phyloP scores from a whole-genome alignment of 2,797 vertebrate genomes.

The Atherinosoma microstoma region DNA sequence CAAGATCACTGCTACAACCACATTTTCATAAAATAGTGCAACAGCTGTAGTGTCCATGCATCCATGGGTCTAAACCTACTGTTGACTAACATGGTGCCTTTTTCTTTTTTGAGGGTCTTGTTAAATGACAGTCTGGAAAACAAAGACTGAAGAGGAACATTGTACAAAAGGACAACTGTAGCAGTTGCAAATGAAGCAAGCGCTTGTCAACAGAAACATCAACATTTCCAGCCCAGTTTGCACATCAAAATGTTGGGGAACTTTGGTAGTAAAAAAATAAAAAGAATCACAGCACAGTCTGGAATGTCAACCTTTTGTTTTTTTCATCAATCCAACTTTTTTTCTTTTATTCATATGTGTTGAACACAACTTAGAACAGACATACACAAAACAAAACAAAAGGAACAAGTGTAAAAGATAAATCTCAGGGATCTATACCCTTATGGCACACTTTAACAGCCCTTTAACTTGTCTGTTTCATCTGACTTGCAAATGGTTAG shows the following conservation, averaged over 20 bases:
- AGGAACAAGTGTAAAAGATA: background rate
- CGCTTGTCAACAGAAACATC: slow-evolving; percentile 7
- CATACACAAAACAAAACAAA: background rate
- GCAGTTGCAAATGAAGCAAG: background rate
- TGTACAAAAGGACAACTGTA: background rate
- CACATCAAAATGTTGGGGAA: background rate
- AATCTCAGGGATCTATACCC: background rate
- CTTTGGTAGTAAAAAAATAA: background rate
- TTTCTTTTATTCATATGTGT: background rate
- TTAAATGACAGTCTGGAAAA: slow-evolving; percentile 22
- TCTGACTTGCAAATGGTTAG: background rate
- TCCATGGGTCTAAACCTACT: slow-evolving; percentile 28
- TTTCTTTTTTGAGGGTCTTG: slow-evolving; percentile 16
- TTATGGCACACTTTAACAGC: background rate
- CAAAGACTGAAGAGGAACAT: background rate
- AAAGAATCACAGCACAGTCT: background rate
- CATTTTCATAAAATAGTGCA: slow-evolving; percentile 25
- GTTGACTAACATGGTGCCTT: slow-evolving; percentile 18
- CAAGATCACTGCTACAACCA: slow-evolving; percentile 29
- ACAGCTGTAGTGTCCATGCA: slow-evolving; percentile 18
- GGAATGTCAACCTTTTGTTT: background rate
- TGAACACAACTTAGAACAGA: background rate
- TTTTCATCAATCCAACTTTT: background rate
- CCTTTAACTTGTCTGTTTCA: background rate
- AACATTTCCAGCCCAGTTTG: background rate